phyloP scores from a whole-genome alignment of 1,140 invertebrate genomes.

The Ceratosolen fusciceps region DNA sequence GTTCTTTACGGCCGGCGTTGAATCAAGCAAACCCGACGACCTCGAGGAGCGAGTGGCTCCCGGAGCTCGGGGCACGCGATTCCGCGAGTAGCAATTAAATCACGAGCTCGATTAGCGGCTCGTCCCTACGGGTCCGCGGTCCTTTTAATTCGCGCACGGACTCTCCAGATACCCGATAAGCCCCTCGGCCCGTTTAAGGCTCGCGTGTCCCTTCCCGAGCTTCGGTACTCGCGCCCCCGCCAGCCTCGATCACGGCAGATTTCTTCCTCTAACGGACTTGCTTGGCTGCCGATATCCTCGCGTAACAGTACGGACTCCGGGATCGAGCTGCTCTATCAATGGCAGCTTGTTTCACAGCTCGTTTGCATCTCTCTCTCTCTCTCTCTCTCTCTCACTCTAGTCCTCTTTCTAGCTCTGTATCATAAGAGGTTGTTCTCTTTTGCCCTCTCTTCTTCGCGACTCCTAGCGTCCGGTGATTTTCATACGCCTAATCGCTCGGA shows the following conservation, averaged over 20 bases:
- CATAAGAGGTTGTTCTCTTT: too few relatives aligned
- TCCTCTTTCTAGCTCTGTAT: too few relatives aligned
- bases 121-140: background rate
- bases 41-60: background rate
- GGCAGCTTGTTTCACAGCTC: conserved; percentile 26
- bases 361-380: conserved; percentile 17
- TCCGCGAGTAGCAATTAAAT: conserved; percentile 41
- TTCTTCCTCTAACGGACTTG: too few relatives aligned
- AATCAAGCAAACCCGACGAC: background rate
- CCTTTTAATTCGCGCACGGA: conserved; percentile 8
- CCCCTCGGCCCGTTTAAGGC: conserved; percentile 20
- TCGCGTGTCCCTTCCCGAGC: conserved; percentile 13
- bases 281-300: too few relatives aligned
- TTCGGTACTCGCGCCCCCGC: background rate
- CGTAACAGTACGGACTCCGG: background rate
- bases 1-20: conserved; percentile 25
- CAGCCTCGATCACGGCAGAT: too few relatives aligned
- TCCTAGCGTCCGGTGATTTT: background rate
- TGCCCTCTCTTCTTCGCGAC: background rate
- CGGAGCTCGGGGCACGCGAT: background rate
- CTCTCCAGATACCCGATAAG: conserved; percentile 24
- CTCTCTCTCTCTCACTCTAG: background rate
- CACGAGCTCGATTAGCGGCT: conserved; percentile 38
- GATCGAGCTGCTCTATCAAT: conserved; percentile 5
- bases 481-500: too few relatives aligned